Evolutionary conservation across 2,113 vertebrate genomes (phyloP).

Genomic region (Campylomormyrus numenius): DNA sequence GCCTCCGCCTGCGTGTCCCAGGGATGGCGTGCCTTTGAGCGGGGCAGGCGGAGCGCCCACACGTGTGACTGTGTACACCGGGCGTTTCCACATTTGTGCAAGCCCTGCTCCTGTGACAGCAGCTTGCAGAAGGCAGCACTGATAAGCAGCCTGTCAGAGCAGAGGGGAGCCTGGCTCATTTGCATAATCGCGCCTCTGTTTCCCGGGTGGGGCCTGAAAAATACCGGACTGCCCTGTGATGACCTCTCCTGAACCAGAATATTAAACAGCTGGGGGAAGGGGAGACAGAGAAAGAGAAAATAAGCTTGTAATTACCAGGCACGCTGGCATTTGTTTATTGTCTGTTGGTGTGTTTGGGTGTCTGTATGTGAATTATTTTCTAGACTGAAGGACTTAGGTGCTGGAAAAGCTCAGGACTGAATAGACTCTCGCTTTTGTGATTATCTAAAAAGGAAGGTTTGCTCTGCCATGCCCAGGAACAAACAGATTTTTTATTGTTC

Average conservation of each 20-base stretch:
- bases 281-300: conserved; percentile 32
- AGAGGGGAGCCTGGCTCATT: conserved; percentile 58
- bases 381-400: not conserved
- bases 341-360: conserved; percentile 8
- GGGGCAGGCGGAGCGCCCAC: not conserved
- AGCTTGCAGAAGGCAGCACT: conserved; percentile 73
- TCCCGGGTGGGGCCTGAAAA: conserved; percentile 72
- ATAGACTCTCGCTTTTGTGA: not conserved
- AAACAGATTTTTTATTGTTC: conserved; percentile 24
- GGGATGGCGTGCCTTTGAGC: not conserved
- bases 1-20: not conserved
- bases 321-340: conserved; percentile 62
- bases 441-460: not conserved
- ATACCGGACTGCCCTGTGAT: conserved; percentile 68
- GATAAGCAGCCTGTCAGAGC: conserved; percentile 75
- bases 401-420: not conserved
- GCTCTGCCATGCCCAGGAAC: not conserved
- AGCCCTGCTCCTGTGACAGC: conserved; percentile 39
- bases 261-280: conserved; percentile 58
- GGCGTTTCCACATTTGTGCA: not conserved
- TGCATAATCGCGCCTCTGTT: conserved; percentile 77
- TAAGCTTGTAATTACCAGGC: conserved; percentile 62
- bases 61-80: not conserved
- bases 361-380: conserved; percentile 20
- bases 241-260: conserved; percentile 79